A percentile compares a stretch with the other conserved stretches of the same genome.
phyloP scores from a whole-genome alignment of 2,797 vertebrate species.

The Masticophis lateralis region DNA sequence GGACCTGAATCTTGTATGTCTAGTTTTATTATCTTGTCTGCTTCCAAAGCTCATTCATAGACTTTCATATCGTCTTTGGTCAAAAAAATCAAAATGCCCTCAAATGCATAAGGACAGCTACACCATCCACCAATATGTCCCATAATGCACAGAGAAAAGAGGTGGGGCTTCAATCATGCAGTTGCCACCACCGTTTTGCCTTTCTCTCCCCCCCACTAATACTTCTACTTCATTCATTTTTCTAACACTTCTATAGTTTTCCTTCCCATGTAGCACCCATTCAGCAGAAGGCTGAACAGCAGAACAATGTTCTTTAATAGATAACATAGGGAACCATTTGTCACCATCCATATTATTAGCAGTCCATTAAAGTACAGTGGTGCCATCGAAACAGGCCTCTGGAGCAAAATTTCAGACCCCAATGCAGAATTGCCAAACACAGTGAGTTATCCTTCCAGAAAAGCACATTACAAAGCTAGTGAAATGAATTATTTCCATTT shows the following conservation, averaged over 20 bases:
- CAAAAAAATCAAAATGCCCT: not conserved
- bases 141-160: not conserved
- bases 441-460: not conserved
- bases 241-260: not conserved
- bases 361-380: not conserved
- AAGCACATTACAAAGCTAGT: not conserved
- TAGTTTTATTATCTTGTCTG: not conserved
- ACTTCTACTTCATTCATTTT: not conserved
- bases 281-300: not conserved
- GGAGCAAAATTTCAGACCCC: not conserved
- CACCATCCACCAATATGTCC: not conserved
- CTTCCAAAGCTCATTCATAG: not conserved
- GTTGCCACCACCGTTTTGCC: not conserved
- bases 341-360: not conserved
- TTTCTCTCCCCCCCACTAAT: not conserved
- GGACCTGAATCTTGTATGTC: not conserved
- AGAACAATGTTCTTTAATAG: not conserved
- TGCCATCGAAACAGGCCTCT: too few relatives aligned
- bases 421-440: not conserved
- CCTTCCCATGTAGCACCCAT: not conserved
- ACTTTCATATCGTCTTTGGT: not conserved
- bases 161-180: not conserved
- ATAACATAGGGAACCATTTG: not conserved
- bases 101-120: not conserved
- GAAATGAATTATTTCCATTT: not conserved